These are phyloP conservation scores for Apantesis nais DNA, from an alignment of 2,888 invertebrate genomes.

Conservation along the genomic window DNA sequence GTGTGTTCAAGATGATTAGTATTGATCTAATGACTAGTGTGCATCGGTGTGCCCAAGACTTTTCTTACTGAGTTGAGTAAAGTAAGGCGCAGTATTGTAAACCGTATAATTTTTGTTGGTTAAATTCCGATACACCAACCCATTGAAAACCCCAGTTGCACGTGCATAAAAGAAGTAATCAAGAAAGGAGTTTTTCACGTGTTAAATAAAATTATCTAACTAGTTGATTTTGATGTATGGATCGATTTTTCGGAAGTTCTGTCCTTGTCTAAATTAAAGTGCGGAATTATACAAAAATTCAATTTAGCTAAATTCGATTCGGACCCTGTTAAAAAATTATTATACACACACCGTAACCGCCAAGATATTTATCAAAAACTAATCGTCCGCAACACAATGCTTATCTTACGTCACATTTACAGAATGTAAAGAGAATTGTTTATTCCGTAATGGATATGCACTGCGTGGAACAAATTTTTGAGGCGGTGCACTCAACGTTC, in stretches of 20 bases:
- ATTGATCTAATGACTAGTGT: background rate
- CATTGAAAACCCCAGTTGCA: too few relatives aligned
- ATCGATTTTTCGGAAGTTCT: too few relatives aligned
- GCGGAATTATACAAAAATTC: background rate
- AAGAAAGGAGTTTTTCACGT: too few relatives aligned
- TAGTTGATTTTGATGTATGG: too few relatives aligned
- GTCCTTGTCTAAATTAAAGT: too few relatives aligned
- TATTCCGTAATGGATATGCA: background rate
- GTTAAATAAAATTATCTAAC: too few relatives aligned
- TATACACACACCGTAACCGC: background rate
- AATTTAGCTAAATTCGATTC: background rate
- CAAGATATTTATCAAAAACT: background rate
- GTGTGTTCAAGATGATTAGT: too few relatives aligned
- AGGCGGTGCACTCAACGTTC: constrained; percentile 7
- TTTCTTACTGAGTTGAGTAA: background rate
- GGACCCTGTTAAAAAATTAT: too few relatives aligned
- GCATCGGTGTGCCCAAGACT: background rate
- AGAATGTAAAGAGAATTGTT: background rate
- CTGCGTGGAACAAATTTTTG: constrained; percentile 4
- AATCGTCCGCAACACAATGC: background rate
- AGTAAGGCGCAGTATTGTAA: too few relatives aligned
- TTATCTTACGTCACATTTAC: background rate
- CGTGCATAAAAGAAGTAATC: too few relatives aligned
- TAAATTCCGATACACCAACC: too few relatives aligned
- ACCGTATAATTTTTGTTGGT: too few relatives aligned